Evolutionary conservation across 2,797 vertebrate species (phyloP).

Genomic region (Fistularia tabacaria): DNA sequence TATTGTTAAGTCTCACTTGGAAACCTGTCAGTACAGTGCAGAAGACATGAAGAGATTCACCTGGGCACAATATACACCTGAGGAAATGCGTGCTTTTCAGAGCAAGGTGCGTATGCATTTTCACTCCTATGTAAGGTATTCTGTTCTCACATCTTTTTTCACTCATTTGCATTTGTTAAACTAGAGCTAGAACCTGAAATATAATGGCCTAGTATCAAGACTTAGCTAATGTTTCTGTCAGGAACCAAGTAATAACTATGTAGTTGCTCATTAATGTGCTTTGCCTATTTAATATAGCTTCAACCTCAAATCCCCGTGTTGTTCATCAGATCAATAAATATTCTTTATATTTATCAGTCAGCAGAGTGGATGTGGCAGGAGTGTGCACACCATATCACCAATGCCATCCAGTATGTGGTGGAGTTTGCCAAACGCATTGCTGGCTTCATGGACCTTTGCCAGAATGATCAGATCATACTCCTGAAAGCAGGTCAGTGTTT

Average conservation of each 20-base stretch:
- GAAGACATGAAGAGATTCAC: conserved; percentile 86
- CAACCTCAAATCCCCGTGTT: too few relatives aligned
- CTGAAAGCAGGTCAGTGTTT: conserved; percentile 88
- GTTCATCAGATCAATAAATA: neutral
- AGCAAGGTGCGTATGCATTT: conserved; percentile 73
- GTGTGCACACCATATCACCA: conserved; percentile 87
- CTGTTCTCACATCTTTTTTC: too few relatives aligned
- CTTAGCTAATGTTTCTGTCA: too few relatives aligned
- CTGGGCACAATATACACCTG: conserved; percentile 82
- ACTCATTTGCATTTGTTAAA: too few relatives aligned
- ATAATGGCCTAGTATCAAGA: too few relatives aligned
- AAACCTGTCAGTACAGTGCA: conserved; percentile 86
- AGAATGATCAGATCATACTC: conserved; percentile 92
- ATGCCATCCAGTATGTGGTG: conserved; percentile 91
- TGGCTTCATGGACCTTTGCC: conserved; percentile 93
- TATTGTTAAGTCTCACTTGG: conserved; percentile 86
- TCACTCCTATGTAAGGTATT: neutral
- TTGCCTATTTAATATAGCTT: too few relatives aligned
- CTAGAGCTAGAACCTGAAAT: too few relatives aligned
- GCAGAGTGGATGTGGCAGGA: conserved; percentile 92
- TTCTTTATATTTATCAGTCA: conserved; percentile 67
- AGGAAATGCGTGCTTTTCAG: conserved; percentile 83
- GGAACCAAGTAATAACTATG: too few relatives aligned
- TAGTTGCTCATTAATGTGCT: too few relatives aligned
- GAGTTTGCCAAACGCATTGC: conserved; percentile 90